Evolutionary conservation across 2,888 invertebrate genomes (phyloP).

Genomic region (Mesorhabditis belari): DNA sequence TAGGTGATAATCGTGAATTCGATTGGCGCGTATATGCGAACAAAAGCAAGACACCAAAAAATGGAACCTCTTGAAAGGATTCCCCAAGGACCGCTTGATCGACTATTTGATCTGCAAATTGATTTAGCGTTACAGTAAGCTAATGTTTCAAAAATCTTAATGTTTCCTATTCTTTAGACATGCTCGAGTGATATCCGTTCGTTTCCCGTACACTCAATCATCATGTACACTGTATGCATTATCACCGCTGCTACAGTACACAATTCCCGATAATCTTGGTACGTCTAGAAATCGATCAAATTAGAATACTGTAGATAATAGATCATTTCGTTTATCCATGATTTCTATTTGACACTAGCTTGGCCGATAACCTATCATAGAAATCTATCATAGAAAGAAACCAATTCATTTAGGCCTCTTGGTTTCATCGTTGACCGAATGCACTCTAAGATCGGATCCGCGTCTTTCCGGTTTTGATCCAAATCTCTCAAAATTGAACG

Average conservation of each 20-base stretch:
- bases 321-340: neutral
- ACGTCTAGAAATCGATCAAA: conserved; percentile 9
- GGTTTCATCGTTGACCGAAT: conserved; percentile 12
- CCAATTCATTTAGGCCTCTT: neutral
- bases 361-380: neutral
- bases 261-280: conserved; percentile 43
- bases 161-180: conserved; percentile 28
- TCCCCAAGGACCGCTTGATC: conserved; percentile 27
- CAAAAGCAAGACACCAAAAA: conserved; percentile 13
- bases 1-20: conserved; percentile 49
- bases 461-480: conserved; percentile 32
- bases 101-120: conserved; percentile 41
- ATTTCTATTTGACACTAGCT: neutral
- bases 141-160: neutral
- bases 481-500: conserved; percentile 19
- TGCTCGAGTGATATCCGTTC: conserved; percentile 41
- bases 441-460: conserved; percentile 19
- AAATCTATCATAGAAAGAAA: neutral
- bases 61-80: conserved; percentile 28
- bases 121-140: conserved; percentile 35
- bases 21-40: conserved; percentile 38
- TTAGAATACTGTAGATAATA: neutral
- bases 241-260: conserved; percentile 41
- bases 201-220: conserved; percentile 43
- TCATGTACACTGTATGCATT: conserved; percentile 38